phyloP scores from a whole-genome alignment of 2,113 vertebrate genomes.

The Vimba vimba region DNA sequence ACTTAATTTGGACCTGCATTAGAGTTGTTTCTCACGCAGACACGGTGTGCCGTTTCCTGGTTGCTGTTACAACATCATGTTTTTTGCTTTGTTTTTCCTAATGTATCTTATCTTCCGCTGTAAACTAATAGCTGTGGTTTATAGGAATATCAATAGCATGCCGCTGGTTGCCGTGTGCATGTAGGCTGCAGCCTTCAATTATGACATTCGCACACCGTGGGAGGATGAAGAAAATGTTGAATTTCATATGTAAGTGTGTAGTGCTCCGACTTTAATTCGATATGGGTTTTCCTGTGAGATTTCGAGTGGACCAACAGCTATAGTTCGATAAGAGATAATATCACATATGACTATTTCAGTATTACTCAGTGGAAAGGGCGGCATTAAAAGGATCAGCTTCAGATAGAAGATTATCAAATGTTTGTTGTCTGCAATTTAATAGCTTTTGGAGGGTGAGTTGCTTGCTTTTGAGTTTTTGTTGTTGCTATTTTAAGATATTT shows the following conservation, averaged over 20 bases:
- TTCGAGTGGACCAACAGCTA: background rate
- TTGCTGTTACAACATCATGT: background rate
- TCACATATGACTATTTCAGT: conserved; percentile 8
- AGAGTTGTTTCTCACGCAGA: background rate
- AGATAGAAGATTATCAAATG: background rate
- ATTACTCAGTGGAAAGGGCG: conserved; percentile 40
- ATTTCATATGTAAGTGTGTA: conserved; percentile 4
- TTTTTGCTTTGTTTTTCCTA: background rate
- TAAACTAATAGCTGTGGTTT: background rate
- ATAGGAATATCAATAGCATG: background rate
- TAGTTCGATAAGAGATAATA: conserved; percentile 29
- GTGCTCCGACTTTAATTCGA: background rate
- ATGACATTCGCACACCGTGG: conserved; percentile 16
- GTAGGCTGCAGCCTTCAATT: conserved; percentile 2
- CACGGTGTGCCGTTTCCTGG: conserved; percentile 1
- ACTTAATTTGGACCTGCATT: background rate
- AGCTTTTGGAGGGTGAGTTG: background rate
- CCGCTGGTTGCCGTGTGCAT: background rate
- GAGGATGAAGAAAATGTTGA: conserved; percentile 5
- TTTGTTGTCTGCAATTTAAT: background rate
- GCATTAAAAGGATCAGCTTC: background rate
- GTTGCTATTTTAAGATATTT: background rate
- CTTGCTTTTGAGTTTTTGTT: background rate
- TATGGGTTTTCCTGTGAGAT: conserved; percentile 1
- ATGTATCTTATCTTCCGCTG: background rate